Evolutionary conservation across 2,113 vertebrate genomes (phyloP).

Genomic region (Chrysochloris asiatica): DNA sequence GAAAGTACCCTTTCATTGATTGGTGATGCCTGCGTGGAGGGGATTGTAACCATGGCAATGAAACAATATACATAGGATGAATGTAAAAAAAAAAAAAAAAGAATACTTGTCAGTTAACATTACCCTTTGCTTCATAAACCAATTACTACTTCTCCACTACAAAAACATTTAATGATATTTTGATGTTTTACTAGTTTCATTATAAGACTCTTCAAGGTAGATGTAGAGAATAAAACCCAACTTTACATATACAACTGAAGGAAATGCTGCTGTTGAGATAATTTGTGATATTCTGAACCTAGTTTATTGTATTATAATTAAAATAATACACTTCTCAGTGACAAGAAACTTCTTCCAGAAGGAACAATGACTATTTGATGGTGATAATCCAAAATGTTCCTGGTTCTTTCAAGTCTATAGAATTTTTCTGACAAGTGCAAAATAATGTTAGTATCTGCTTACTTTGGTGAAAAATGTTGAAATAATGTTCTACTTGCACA

Average conservation of each 20-base stretch:
- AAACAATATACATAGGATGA: no score
- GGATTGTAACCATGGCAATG: no score
- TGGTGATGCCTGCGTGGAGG: no score
- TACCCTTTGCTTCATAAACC: conserved; percentile 9
- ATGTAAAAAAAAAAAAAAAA: no score
- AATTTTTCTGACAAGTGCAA: conserved; percentile 32
- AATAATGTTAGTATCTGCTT: conserved; percentile 35
- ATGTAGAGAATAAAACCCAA: conserved; percentile 42
- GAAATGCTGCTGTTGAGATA: conserved; percentile 59
- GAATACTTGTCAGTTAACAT: background rate
- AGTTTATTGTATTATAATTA: conserved; percentile 64
- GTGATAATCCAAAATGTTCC: conserved; percentile 16
- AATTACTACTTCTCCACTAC: conserved; percentile 57
- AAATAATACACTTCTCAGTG: conserved; percentile 51
- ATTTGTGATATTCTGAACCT: conserved; percentile 58
- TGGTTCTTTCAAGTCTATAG: background rate
- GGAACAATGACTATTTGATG: background rate
- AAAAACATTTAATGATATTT: conserved; percentile 44
- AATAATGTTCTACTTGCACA: background rate
- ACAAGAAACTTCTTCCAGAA: background rate
- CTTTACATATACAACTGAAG: conserved; percentile 65
- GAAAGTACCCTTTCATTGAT: no score
- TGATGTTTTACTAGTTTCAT: conserved; percentile 17
- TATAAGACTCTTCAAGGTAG: conserved; percentile 53
- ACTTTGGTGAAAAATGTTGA: background rate